Evolutionary conservation across 2,113 vertebrate genomes (phyloP).

Genomic region (Dendrocopos noguchii): DNA sequence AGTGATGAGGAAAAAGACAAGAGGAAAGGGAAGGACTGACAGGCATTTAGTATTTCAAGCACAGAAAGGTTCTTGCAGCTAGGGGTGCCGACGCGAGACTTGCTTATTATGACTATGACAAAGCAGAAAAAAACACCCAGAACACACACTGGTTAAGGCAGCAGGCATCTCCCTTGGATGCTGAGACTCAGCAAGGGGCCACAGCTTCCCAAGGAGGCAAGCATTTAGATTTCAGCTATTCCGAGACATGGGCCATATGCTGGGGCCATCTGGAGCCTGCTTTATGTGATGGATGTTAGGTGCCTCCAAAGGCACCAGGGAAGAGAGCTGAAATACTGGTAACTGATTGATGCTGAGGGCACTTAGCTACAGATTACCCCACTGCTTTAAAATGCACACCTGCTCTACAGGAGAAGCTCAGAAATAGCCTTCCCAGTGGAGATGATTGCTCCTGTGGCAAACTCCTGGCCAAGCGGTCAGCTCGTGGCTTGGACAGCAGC

Average conservation of each 20-base stretch:
- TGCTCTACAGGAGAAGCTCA: background rate
- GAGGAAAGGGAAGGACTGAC: conserved; percentile 13
- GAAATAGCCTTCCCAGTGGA: conserved; percentile 13
- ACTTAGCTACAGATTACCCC: conserved; percentile 51
- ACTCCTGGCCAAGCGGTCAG: too few species aligned
- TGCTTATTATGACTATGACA: conserved; percentile 75
- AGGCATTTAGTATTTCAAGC: conserved; percentile 62
- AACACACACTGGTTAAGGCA: conserved; percentile 65
- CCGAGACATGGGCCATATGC: background rate
- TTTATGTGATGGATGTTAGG: conserved; percentile 30
- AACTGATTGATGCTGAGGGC: conserved; percentile 49
- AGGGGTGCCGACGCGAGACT: conserved; percentile 39
- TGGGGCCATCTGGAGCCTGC: conserved; percentile 58
- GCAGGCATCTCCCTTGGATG: conserved; percentile 62
- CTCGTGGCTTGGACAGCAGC: too few species aligned
- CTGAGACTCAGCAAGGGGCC: conserved; percentile 16
- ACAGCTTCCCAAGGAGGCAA: conserved; percentile 17
- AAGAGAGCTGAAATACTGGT: conserved; percentile 31
- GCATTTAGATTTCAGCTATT: conserved; percentile 42
- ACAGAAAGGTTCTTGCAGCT: conserved; percentile 55
- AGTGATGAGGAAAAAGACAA: conserved; percentile 4
- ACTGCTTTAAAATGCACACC: conserved; percentile 15
- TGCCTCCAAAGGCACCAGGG: conserved; percentile 30
- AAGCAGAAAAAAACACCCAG: conserved; percentile 75
- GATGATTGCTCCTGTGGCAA: background rate